Evolutionary conservation across 2,888 invertebrate species (phyloP).

Genomic region (Deilephila elpenor): DNA sequence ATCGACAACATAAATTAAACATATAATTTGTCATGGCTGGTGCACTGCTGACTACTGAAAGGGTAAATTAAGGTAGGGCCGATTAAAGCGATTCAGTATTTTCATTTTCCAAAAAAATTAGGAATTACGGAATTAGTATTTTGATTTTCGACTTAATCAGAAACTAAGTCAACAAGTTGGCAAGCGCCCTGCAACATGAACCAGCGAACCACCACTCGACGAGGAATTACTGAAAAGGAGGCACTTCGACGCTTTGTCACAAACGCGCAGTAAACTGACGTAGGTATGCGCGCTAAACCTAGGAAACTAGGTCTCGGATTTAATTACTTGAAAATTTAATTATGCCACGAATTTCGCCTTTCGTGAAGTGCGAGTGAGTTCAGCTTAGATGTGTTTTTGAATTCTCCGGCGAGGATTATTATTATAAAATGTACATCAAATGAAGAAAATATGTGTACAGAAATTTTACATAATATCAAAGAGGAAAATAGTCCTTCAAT

Average conservation of each 20-base stretch:
- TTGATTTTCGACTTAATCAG: neutral
- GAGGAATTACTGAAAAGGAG: constrained; percentile 16
- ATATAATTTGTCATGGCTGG: too few species aligned
- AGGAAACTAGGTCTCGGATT: constrained; percentile 12
- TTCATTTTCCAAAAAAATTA: too few species aligned
- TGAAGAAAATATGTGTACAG: too few species aligned
- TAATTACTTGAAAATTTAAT: constrained; percentile 16
- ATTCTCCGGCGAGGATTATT: too few species aligned
- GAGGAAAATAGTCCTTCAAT: too few species aligned
- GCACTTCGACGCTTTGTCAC: neutral
- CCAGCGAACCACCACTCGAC: neutral
- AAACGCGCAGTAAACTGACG: constrained; percentile 1
- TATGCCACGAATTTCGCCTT: neutral
- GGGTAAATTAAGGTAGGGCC: too few species aligned
- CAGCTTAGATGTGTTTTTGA: too few species aligned
- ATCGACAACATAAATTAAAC: too few species aligned
- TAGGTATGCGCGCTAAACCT: neutral
- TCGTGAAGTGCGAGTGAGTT: neutral
- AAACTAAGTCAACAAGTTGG: neutral
- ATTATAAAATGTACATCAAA: too few species aligned
- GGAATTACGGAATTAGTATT: neutral
- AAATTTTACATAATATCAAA: too few species aligned
- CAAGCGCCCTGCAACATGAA: neutral
- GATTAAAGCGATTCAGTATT: too few species aligned
- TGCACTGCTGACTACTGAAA: too few species aligned